Evolutionary conservation across 1,140 invertebrate genomes (phyloP), one percentile per base, ranked within the genome.

Genomic region (Nasonia longicornis): DNA sequence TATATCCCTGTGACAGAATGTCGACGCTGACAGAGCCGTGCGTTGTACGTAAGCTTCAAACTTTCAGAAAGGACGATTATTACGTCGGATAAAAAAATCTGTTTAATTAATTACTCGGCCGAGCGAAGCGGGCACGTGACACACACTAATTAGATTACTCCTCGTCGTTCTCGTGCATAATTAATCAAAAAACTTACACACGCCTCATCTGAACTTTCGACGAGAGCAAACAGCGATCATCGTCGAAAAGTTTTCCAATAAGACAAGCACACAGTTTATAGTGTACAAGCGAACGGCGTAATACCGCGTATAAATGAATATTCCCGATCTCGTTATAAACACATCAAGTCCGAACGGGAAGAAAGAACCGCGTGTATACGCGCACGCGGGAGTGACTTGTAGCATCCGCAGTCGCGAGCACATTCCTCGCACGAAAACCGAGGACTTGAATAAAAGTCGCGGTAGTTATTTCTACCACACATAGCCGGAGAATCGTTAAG

Each of bases 401-500:
- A n/a, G 31, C 69, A 71, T 38, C 69, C 69, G 20, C 69, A 71
- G 69, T 71, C 29, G 35, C 12, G 29, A 3, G 14, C 35, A 20
- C 20, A 35, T 35, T 38, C 31, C 69, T 71, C 29, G 10, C 31
- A 35, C 31, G 69, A 71, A 71, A 71, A 20, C 69, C 16, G 69
- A 29, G 38, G 71, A 48, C 48, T 74, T 29, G 31, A 74, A 77
- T 67, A 69, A 67, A 69, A 77, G 58, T n/a, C 26, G 4, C 63
- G 6, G 10, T 42, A 42, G 6, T 10, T 42, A 10, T 42, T 16
- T 16, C 48, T 52, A 12, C 11, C 16, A 52, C 14, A 20, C 26
- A 20, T 0, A 48, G 74, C 22, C 52, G 31, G 35, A 16, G 80
- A 78, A 82, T 74, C 75, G 80, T 82, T 78, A 81, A 79, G 72